Evolutionary conservation across 2,888 invertebrate genomes (phyloP).

Genomic region (Cosmorhoe ocellata): DNA sequence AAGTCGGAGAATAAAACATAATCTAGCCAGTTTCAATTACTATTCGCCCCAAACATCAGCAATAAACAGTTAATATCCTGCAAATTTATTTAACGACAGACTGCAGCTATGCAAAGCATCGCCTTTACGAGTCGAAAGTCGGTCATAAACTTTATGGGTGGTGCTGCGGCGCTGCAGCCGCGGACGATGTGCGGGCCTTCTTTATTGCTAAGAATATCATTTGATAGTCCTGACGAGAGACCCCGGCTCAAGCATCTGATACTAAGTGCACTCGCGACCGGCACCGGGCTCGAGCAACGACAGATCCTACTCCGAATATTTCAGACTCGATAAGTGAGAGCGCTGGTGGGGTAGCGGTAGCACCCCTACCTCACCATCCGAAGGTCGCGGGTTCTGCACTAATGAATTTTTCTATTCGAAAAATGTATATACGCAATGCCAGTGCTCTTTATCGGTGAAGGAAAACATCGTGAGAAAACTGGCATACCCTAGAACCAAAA

Average conservation of each 20-base stretch:
- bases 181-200: not conserved
- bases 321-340: too few species aligned
- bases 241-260: constrained; percentile 6
- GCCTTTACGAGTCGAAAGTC: constrained; percentile 19
- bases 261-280: constrained; percentile 6
- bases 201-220: constrained; percentile 16
- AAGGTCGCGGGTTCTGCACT: too few species aligned
- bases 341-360: too few species aligned
- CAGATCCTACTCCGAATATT: too few species aligned
- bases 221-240: constrained; percentile 11
- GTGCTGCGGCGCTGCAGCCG: constrained; percentile 6
- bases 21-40: not conserved
- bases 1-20: too few species aligned
- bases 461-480: too few species aligned
- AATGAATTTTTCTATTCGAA: too few species aligned
- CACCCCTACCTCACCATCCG: too few species aligned
- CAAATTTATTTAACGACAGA: constrained; percentile 14
- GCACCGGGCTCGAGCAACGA: too few species aligned
- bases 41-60: constrained; percentile 3
- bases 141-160: constrained; percentile 16
- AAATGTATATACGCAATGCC: too few species aligned
- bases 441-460: too few species aligned
- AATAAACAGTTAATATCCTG: constrained; percentile 14
- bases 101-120: constrained; percentile 20
- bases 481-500: too few species aligned